These are phyloP conservation scores for Sparus aurata DNA, from an alignment of 2,797 vertebrate species.

Conservation along the genomic window DNA sequence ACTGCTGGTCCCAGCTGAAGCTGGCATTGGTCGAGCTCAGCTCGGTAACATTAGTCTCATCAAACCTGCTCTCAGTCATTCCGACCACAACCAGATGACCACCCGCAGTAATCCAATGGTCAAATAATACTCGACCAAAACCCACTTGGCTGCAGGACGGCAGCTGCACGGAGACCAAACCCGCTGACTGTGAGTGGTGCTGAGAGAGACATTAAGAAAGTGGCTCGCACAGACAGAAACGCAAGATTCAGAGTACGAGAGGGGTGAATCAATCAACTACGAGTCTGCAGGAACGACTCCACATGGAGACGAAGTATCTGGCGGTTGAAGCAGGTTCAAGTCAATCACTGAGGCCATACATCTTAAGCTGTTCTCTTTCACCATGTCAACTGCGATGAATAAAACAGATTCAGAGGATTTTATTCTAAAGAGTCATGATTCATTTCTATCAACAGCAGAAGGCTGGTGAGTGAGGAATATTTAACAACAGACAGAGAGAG, in stretches of 20 bases:
- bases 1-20: conserved; percentile 9
- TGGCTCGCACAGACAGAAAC: neutral
- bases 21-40: neutral
- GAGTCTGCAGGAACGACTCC: neutral
- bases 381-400: neutral
- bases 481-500: conserved; percentile 28
- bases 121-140: conserved; percentile 46
- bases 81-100: conserved; percentile 39
- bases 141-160: conserved; percentile 36
- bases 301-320: neutral
- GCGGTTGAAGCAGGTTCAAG: neutral
- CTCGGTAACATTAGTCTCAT: conserved; percentile 18
- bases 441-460: conserved; percentile 16
- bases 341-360: too few relatives aligned
- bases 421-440: conserved; percentile 31
- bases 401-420: neutral
- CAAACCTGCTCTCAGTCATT: conserved; percentile 25
- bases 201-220: conserved; percentile 23
- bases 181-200: conserved; percentile 34
- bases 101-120: conserved; percentile 18
- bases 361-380: too few relatives aligned
- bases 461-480: conserved; percentile 42
- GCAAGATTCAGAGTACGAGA: neutral
- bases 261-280: neutral
- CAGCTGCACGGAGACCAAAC: conserved; percentile 44